These are phyloP conservation scores for Himalopsyche anomala DNA, from an alignment of 2,888 invertebrate species.

Conservation along the genomic window DNA sequence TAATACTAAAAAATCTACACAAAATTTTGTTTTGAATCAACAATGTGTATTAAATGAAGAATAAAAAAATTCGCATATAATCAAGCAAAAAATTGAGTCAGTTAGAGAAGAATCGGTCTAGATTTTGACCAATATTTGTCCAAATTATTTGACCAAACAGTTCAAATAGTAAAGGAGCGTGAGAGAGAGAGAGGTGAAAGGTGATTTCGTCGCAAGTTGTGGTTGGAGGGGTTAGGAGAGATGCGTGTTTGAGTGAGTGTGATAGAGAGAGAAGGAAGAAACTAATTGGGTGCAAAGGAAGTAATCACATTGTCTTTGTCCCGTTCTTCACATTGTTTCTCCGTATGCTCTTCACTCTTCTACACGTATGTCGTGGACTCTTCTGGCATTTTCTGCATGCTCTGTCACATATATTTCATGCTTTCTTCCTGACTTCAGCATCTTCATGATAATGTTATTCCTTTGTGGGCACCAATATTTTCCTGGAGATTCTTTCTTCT, in stretches of 20 bases:
- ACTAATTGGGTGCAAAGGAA: conserved; percentile 42
- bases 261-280: conserved; percentile 42
- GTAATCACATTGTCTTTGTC: conserved; percentile 31
- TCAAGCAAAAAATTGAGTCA: no score
- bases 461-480: no score
- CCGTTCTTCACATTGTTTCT: conserved; percentile 19
- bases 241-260: conserved; percentile 25
- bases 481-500: no score
- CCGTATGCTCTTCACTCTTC: conserved; percentile 29
- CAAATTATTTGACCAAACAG: neutral
- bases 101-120: neutral
- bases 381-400: neutral
- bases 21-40: no score
- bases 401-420: neutral
- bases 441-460: neutral
- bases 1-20: no score
- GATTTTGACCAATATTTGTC: neutral
- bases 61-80: no score
- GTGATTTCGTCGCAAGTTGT: neutral
- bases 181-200: neutral
- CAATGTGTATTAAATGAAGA: no score
- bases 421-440: neutral
- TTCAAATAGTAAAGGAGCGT: neutral
- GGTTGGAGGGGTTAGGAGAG: conserved; percentile 8
- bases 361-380: conserved; percentile 12